phyloP scores from a whole-genome alignment of 2,888 invertebrate genomes.

The Nysson spinosus region DNA sequence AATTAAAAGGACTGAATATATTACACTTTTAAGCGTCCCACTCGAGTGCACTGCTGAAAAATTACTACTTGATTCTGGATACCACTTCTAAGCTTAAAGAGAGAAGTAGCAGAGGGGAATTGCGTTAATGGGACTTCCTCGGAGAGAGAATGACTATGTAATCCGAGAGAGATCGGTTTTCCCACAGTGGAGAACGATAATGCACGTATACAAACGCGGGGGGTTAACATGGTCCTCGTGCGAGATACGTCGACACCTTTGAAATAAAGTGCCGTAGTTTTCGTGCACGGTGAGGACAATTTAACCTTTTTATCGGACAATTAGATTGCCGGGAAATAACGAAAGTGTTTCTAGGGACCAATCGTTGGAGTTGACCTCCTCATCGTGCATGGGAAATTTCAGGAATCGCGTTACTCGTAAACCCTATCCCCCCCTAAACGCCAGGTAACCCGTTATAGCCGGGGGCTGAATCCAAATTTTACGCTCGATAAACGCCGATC shows the following conservation, averaged over 20 bases:
- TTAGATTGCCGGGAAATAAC: conserved; percentile 20
- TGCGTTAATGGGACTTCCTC: no score
- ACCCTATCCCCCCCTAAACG: no score
- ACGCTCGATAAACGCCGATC: conserved; percentile 52
- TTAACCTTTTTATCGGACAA: conserved; percentile 25
- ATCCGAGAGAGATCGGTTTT: background rate
- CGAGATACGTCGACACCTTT: background rate
- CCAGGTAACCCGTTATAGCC: conserved; percentile 21
- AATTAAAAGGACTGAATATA: background rate
- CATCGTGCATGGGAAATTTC: conserved; percentile 13
- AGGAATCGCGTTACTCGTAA: conserved; percentile 39
- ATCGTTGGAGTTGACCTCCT: background rate
- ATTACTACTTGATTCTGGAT: background rate
- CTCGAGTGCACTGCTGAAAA: conserved; percentile 1
- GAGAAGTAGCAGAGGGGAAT: background rate
- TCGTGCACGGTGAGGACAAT: background rate
- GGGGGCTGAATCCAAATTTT: conserved; percentile 41
- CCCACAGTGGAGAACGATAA: background rate
- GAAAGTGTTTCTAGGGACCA: background rate
- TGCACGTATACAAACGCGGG: conserved; percentile 5
- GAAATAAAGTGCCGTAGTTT: background rate
- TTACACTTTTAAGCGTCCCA: background rate
- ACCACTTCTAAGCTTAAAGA: background rate
- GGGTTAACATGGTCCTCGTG: background rate
- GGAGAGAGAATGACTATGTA: no score